These are phyloP conservation scores for Lucilia sericata DNA, from an alignment of 1,140 invertebrate species.

Conservation along the genomic window DNA sequence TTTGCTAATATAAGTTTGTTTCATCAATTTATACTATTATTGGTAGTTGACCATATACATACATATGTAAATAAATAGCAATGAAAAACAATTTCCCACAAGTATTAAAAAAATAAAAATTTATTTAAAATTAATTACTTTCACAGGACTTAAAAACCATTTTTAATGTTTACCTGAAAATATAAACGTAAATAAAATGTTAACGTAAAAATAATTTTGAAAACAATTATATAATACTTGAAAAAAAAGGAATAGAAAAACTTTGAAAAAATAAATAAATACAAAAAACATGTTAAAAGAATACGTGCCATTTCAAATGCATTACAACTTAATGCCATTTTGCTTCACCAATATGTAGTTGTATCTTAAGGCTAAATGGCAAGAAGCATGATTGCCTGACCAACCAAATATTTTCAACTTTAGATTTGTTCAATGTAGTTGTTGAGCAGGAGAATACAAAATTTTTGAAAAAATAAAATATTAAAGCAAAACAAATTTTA, in stretches of 20 bases:
- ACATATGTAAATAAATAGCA: too few species aligned
- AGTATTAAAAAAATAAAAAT: neutral
- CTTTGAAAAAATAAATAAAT: neutral
- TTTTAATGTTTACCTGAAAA: neutral
- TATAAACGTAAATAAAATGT: constrained; percentile 1
- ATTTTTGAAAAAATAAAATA: neutral
- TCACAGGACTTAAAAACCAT: neutral
- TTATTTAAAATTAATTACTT: constrained; percentile 23
- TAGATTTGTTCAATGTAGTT: neutral
- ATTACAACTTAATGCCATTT: neutral
- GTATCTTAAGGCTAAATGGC: neutral
- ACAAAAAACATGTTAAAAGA: neutral
- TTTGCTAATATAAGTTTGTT: too few species aligned
- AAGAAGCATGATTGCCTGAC: neutral
- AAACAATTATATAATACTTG: neutral
- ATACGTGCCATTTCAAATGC: neutral
- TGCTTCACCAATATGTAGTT: neutral
- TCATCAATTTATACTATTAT: too few species aligned
- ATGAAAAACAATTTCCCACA: neutral
- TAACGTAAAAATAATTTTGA: neutral
- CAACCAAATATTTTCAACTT: neutral
- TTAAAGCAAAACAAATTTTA: neutral
- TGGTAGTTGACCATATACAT: too few species aligned
- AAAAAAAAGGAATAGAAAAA: neutral
- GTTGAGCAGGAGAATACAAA: too few species aligned